Conservation (phyloP, 2,113 vertebrate genomes). For the Labeo rohita region DNA sequence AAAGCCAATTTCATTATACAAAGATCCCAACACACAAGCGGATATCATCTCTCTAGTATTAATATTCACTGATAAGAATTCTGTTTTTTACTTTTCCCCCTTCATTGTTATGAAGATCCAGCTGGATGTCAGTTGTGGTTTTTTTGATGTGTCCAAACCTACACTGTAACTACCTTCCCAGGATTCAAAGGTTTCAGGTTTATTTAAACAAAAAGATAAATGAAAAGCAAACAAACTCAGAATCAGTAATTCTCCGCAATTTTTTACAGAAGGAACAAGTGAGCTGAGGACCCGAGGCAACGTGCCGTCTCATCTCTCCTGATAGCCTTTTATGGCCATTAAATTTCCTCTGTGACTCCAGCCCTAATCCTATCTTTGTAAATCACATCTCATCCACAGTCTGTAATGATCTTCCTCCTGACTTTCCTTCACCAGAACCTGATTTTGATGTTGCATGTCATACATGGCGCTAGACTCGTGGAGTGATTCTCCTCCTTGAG, state of each 20-base stretch:
- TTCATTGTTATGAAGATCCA: background rate
- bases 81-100: background rate
- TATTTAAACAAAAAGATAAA: background rate
- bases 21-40: background rate
- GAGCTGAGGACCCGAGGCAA: background rate
- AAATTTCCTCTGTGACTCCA: conserved; percentile 10
- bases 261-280: background rate
- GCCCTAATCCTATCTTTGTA: background rate
- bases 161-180: background rate
- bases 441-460: background rate
- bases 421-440: background rate
- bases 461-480: background rate
- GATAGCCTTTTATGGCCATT: conserved; percentile 26
- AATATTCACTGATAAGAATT: background rate
- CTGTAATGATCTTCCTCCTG: background rate
- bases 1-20: conserved; percentile 23
- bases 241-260: background rate
- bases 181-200: background rate
- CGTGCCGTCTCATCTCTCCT: background rate
- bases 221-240: background rate
- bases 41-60: background rate
- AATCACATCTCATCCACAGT: background rate
- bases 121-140: background rate
- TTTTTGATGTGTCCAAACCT: background rate
- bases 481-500: conserved; percentile 6